Conservation (phyloP, 1,140 invertebrate species). For the Nasonia giraulti region DNA sequence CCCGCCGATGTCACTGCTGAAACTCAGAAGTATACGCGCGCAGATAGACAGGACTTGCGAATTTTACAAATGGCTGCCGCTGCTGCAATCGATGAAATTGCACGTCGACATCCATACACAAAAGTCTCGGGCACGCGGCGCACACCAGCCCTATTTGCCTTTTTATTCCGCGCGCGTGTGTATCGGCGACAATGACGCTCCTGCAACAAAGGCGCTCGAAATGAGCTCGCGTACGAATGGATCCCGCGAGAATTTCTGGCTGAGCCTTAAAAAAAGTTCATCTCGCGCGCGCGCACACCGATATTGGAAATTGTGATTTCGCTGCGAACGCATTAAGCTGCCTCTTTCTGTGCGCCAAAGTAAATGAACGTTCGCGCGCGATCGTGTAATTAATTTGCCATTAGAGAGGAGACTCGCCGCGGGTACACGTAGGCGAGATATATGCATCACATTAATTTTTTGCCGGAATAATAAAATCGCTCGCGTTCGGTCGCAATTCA, state of each 20-base stretch:
- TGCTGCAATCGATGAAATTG: conserved; percentile 45
- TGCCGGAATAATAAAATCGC: not conserved
- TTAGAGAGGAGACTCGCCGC: no score
- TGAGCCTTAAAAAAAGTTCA: no score
- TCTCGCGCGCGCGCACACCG: no score
- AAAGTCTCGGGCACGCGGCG: not conserved
- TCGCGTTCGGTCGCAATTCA: not conserved
- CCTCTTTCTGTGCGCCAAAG: no score
- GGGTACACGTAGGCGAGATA: no score
- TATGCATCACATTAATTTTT: not conserved
- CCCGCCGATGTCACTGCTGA: not conserved
- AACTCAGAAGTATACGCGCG: conserved; percentile 5
- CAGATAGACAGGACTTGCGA: not conserved
- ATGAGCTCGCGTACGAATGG: not conserved
- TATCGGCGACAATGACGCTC: not conserved
- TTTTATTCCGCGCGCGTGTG: not conserved
- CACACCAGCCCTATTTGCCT: not conserved
- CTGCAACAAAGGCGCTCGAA: not conserved
- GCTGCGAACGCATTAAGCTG: no score
- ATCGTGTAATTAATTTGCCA: no score
- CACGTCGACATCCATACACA: conserved; percentile 32
- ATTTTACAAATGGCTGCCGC: conserved; percentile 27
- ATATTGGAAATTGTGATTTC: no score
- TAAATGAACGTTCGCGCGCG: no score
- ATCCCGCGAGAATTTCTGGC: not conserved